Base-by-base conservation (phyloP, 2,888 invertebrate genomes). In the Lacanobia oleracea region DNA sequence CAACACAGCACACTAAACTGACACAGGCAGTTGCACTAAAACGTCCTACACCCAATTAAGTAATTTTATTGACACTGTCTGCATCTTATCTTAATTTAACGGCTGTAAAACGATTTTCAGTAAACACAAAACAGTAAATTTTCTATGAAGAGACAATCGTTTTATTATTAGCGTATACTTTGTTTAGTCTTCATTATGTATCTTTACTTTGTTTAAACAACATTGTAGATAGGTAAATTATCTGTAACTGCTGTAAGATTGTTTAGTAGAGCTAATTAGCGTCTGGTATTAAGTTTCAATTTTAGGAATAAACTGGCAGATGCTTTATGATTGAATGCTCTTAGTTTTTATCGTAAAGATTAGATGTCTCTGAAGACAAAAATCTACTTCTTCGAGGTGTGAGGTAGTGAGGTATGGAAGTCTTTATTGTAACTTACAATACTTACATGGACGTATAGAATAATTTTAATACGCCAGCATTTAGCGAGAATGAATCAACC, bases 71-170 rank as follows among this genome's bases (percentile, higher is more conserved):
- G 40, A n/a, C 50, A 43, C 45, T 21, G 16, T 14, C 23, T 51
- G 45, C 51, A 37, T 33, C 51, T 59, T 68, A 72, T 63, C 66
- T 51, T 66, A 63, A 79, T 62, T 60, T 23, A 51, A 48, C 8
- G 54, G 43, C 56, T 56, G 56, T 77, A 65, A 80, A 80, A 69
- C 67, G 18, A 73, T 73, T 77, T 64, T 73, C 61, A 67, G 45
- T 54, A 54, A 69, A 69, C 48, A 60, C n/a, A 57, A 62, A 65
- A 56, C 64, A 57, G 61, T 37, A 51, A 74, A 56, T 75, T 74
- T 70, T 79, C 43, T 67, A 33, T 7, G 12, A 43, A 43, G 14
- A 43, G 8, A 50, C 40, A 72, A 67, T 59, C 59, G 56, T 66
- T 59, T 78, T 63, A 77, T 66, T 74, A 43, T 48, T 43, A 62